phyloP scores from a whole-genome alignment of 2,888 invertebrate genomes.

The Pachymerium ferrugineum region DNA sequence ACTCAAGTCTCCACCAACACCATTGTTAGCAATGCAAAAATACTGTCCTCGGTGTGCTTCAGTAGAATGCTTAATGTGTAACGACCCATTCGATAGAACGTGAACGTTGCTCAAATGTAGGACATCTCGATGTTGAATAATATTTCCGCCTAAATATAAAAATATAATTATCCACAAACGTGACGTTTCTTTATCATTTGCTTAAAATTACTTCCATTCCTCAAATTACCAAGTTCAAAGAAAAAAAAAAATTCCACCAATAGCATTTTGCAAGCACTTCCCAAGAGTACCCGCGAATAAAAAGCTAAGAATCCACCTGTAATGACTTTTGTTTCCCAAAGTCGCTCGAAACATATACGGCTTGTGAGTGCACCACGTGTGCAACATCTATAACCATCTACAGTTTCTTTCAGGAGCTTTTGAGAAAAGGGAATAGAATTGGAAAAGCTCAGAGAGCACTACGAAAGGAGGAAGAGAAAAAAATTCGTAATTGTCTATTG shows the following conservation, averaged over 20 bases:
- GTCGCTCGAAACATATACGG: conserved; percentile 5
- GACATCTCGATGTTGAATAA: conserved; percentile 30
- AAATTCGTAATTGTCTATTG: conserved; percentile 24
- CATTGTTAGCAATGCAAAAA: conserved; percentile 48
- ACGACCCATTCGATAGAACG: conserved; percentile 29
- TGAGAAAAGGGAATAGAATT: neutral
- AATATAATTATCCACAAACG: no score
- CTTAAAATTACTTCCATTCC: no score
- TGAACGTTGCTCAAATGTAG: conserved; percentile 26
- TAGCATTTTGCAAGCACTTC: no score
- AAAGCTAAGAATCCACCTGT: neutral
- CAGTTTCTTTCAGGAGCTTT: conserved; percentile 15
- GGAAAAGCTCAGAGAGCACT: neutral
- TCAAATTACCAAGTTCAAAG: no score
- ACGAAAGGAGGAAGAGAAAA: neutral
- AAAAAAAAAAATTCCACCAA: no score
- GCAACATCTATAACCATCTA: conserved; percentile 10
- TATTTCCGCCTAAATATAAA: neutral
- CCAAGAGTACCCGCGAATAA: no score
- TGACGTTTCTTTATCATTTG: no score
- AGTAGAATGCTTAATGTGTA: conserved; percentile 29
- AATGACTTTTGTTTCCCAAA: neutral
- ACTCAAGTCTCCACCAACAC: conserved; percentile 47
- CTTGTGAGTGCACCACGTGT: neutral
- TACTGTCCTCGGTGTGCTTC: conserved; percentile 44